phyloP scores from a whole-genome alignment of 2,888 invertebrate species.

The Hirtodrosophila cameraria region DNA sequence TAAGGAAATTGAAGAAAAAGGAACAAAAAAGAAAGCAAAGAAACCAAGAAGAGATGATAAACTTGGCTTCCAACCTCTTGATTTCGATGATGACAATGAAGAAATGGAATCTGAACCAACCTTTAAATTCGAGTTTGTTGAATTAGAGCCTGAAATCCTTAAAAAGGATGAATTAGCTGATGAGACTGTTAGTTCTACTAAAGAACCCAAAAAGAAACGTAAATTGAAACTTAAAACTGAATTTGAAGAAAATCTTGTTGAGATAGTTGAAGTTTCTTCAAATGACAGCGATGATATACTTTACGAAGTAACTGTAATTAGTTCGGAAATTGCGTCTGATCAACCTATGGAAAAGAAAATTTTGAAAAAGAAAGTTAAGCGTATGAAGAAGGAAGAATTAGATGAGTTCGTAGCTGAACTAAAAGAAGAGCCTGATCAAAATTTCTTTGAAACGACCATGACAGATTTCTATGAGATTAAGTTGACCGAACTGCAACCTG shows the following conservation, averaged over 20 bases:
- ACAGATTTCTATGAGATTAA: conserved; percentile 75
- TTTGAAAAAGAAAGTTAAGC: conserved; percentile 77
- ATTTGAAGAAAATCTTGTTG: conserved; percentile 83
- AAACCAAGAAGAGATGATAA: conserved; percentile 57
- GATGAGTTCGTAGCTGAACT: conserved; percentile 78
- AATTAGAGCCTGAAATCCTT: conserved; percentile 68
- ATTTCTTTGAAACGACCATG: conserved; percentile 46
- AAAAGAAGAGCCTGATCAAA: conserved; percentile 65
- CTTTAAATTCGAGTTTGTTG: conserved; percentile 71
- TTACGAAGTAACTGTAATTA: conserved; percentile 71
- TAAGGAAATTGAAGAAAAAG: conserved; percentile 49
- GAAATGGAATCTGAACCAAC: conserved; percentile 62
- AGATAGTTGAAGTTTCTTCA: conserved; percentile 81
- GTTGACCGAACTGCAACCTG: conserved; percentile 79
- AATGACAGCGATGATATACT: conserved; percentile 46
- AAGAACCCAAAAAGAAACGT: conserved; percentile 77
- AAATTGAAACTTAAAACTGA: conserved; percentile 82
- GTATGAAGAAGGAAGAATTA: conserved; percentile 72
- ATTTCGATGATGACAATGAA: conserved; percentile 52
- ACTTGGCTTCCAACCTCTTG: conserved; percentile 54
- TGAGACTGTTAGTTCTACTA: conserved; percentile 60
- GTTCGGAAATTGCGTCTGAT: conserved; percentile 41
- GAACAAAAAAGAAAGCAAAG: conserved; percentile 60
- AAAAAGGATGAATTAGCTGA: conserved; percentile 56
- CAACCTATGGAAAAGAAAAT: conserved; percentile 45